Conservation (phyloP, 2,888 invertebrate genomes). For the Lepidochitona cinerea region DNA sequence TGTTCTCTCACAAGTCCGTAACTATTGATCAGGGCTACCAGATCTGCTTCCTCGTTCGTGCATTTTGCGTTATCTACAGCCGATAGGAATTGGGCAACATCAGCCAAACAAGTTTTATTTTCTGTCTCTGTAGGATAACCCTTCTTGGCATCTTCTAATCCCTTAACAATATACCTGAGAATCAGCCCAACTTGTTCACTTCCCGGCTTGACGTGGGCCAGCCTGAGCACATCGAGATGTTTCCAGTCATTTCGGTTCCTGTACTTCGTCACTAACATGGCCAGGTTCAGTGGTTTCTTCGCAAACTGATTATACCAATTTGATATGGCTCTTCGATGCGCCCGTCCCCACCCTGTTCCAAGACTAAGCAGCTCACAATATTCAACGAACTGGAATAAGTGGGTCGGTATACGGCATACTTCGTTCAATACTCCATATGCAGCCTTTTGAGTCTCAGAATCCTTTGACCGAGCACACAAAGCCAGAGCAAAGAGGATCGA, state of each 20-base stretch:
- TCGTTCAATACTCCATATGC: constrained; percentile 75
- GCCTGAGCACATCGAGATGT: constrained; percentile 79
- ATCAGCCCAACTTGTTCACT: constrained; percentile 37
- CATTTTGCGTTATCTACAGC: constrained; percentile 55
- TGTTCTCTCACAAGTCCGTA: constrained; percentile 78
- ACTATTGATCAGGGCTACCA: constrained; percentile 52
- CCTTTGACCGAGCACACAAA: constrained; percentile 74
- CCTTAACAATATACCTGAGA: constrained; percentile 44
- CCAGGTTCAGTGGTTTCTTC: constrained; percentile 75
- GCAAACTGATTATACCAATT: constrained; percentile 76
- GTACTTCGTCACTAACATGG: constrained; percentile 77
- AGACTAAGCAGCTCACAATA: constrained; percentile 74
- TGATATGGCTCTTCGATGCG: constrained; percentile 77
- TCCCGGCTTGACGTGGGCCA: constrained; percentile 47
- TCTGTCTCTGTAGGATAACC: constrained; percentile 23
- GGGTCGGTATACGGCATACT: constrained; percentile 77
- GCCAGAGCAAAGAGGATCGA: constrained; percentile 77
- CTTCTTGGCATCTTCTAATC: constrained; percentile 44
- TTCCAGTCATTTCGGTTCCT: constrained; percentile 79
- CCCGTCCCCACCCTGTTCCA: constrained; percentile 76
- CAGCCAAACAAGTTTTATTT: too few relatives aligned
- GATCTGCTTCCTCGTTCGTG: constrained; percentile 40
- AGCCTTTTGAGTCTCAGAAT: constrained; percentile 72
- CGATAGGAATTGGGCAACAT: constrained; percentile 50
- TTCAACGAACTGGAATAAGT: constrained; percentile 78